Evolutionary conservation across 2,797 vertebrate genomes (phyloP).

Genomic region (Halcyon leucocephala): DNA sequence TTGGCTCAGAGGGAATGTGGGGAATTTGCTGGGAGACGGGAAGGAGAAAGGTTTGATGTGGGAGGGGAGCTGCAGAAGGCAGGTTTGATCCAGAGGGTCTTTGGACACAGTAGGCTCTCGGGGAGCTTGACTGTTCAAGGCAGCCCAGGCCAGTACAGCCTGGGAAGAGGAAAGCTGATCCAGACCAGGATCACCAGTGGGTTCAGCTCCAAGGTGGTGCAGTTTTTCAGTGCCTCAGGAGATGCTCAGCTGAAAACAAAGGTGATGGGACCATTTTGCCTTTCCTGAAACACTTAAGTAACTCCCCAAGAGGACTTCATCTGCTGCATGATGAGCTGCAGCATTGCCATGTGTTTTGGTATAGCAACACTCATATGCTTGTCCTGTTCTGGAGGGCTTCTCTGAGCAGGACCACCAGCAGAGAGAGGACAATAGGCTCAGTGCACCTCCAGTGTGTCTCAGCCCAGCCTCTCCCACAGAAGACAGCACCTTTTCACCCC

Average conservation of each 20-base stretch:
- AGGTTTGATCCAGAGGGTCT: neutral
- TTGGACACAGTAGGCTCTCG: neutral
- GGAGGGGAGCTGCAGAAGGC: neutral
- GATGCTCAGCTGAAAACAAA: neutral
- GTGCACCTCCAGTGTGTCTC: neutral
- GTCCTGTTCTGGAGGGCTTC: neutral
- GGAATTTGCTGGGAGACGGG: accelerated
- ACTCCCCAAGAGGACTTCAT: neutral
- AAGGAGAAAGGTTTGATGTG: neutral
- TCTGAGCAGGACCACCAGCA: neutral
- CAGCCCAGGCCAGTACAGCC: neutral
- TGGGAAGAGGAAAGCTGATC: neutral
- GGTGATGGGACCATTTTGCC: neutral
- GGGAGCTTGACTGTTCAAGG: neutral
- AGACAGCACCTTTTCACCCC: neutral
- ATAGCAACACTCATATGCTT: neutral
- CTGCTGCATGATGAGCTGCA: neutral
- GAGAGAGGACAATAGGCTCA: neutral
- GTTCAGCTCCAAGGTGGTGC: neutral
- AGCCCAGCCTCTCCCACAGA: neutral
- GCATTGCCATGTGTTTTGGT: accelerated
- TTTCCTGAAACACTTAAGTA: neutral
- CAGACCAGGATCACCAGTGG: neutral
- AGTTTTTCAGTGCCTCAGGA: neutral
- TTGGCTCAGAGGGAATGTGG: neutral